phyloP scores from a whole-genome alignment of 2,888 invertebrate species.

The Parapristionchus giblindavisi region DNA sequence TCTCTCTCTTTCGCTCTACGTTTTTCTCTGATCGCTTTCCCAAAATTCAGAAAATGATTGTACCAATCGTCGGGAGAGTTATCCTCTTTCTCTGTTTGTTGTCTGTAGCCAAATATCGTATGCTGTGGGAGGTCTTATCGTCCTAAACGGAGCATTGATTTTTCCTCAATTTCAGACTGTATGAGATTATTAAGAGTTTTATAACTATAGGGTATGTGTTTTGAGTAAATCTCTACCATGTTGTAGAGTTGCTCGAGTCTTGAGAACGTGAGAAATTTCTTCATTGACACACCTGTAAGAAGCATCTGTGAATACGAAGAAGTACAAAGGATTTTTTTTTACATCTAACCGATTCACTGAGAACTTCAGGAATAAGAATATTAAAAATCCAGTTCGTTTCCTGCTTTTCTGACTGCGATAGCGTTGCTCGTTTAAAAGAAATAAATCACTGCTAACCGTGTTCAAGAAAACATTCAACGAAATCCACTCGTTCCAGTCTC shows the following conservation, averaged over 20 bases:
- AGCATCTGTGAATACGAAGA: background rate
- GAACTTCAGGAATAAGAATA: too few species aligned
- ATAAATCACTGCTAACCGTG: conserved; percentile 75
- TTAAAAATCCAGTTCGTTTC: background rate
- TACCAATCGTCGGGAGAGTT: conserved; percentile 77
- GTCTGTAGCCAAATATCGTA: conserved; percentile 95
- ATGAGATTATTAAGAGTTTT: background rate
- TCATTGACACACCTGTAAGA: conserved; percentile 88
- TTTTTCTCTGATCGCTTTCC: too few species aligned
- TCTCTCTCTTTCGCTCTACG: too few species aligned
- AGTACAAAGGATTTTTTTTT: too few species aligned
- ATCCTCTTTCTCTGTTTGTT: conserved; percentile 89
- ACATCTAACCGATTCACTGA: too few species aligned
- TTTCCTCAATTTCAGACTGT: conserved; percentile 79
- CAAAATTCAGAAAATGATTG: too few species aligned
- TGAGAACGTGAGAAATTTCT: conserved; percentile 94
- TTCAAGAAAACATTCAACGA: conserved; percentile 93
- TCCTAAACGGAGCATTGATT: conserved; percentile 88
- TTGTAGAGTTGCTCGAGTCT: conserved; percentile 95
- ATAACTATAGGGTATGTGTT: too few species aligned
- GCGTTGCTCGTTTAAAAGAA: background rate
- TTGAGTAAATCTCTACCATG: conserved; percentile 69
- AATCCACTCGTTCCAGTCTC: conserved; percentile 84
- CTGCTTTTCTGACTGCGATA: background rate
- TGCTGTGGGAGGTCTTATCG: conserved; percentile 93